Base-by-base conservation (phyloP, 2,888 invertebrate genomes). In the Euplexia lucipara region DNA sequence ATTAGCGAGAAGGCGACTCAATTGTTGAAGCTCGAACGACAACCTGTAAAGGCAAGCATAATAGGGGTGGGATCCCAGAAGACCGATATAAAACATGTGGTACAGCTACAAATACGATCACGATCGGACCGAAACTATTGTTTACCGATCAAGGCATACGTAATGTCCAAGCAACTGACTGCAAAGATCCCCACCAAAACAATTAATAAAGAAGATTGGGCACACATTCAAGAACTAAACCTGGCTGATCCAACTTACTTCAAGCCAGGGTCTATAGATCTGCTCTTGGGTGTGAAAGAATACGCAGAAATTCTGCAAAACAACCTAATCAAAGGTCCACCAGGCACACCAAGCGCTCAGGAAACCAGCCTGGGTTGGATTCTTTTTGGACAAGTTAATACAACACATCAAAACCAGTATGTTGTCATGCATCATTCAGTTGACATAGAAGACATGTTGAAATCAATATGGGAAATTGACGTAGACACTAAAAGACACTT, bases 381-480 rank as follows among this genome's bases (percentile, higher is more conserved):
- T 22, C 26, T 4, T 45, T n/a, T 4, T 45, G 22, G n/a, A 45
- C 4, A 26, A 26, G 45, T 6, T n/a, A 9, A 16, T 26, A 45
- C n/a, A 45, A 45, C n/a, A 10, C 26, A n/a, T 45, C 45, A 44
- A 20, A 44, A 44, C 20, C 44, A 44, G 44, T 44, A 44, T n/a
- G n/a, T n/a, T n/a, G n/a, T n/a, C 18, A 41, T 41, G 41, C 41
- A 41, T 41, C 41, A 41, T 41, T 41, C 18, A 41, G 41, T 18
- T 41, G n/a, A n/a, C n/a, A n/a, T n/a, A n/a, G n/a, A n/a, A n/a
- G n/a, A n/a, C n/a, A n/a, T 65, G 16, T 39, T 65, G 10, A 47
- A 59, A 45, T 30, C 51, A 39, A 42, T 65, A n/a, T 64, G 58
- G 64, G 64, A 64, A 26, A 14, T 56, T 16, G 64, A 64, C 16